Percentiles rank a stretch among this genome's conserved stretches.
phyloP scores from a whole-genome alignment of 2,797 vertebrate species.

The Heliangelus exortis region DNA sequence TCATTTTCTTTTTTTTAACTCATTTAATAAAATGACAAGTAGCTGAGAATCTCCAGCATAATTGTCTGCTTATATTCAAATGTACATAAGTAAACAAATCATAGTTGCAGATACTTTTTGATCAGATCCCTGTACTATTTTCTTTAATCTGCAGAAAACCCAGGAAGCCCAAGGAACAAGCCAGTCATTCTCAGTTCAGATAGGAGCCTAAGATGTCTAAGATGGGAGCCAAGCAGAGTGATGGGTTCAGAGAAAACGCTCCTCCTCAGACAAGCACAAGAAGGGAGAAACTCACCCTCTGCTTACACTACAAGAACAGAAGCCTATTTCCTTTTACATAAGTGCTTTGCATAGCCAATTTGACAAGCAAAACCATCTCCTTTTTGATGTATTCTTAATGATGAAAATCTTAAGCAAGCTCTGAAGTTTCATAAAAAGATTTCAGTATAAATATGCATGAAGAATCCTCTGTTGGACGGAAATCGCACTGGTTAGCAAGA shows the following conservation, averaged over 20 bases:
- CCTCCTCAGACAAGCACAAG: neutral
- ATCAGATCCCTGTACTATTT: neutral
- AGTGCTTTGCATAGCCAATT: constrained; percentile 14
- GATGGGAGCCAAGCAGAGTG: neutral
- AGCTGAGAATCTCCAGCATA: neutral
- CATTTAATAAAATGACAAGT: neutral
- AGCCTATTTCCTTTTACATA: neutral
- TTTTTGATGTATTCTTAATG: constrained; percentile 31
- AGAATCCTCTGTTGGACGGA: neutral
- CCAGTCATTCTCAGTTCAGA: neutral
- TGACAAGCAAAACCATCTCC: constrained; percentile 28
- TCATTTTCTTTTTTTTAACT: neutral
- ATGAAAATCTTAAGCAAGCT: neutral
- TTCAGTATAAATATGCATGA: constrained; percentile 1
- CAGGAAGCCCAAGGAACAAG: neutral
- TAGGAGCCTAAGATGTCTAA: neutral
- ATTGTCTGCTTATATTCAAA: neutral
- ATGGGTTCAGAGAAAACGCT: neutral
- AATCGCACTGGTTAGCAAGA: neutral
- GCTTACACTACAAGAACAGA: neutral
- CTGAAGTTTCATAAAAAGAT: neutral
- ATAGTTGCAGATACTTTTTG: neutral
- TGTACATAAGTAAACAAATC: neutral
- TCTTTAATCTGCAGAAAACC: neutral
- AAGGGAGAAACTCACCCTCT: neutral